These are phyloP conservation scores for Propithecus perrieri DNA, from an alignment of 2,797 vertebrate genomes.

Conservation along the genomic window DNA sequence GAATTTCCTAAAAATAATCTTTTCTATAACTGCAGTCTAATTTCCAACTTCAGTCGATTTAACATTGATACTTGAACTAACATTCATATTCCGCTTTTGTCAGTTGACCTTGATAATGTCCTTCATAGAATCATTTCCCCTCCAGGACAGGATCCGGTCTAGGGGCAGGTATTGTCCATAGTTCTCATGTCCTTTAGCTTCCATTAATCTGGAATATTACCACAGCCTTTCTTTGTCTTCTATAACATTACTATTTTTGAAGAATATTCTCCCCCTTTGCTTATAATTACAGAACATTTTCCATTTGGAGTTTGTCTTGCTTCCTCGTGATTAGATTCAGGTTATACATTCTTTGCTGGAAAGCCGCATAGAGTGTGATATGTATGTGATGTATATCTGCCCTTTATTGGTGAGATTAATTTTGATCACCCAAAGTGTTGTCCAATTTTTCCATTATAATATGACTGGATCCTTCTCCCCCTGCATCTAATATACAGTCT, in stretches of 20 bases:
- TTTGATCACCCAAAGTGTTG: background rate
- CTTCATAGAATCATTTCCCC: background rate
- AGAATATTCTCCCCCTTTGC: background rate
- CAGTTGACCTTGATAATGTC: background rate
- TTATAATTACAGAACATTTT: background rate
- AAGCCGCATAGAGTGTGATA: background rate
- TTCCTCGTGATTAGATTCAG: background rate
- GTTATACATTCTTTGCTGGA: background rate
- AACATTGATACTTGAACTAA: background rate
- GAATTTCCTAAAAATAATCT: background rate
- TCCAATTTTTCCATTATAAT: background rate
- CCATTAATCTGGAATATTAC: too few species aligned
- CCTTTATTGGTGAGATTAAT: background rate
- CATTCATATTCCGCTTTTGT: background rate
- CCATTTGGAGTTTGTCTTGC: background rate
- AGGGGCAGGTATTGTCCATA: background rate
- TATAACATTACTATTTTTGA: background rate
- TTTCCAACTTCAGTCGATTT: background rate
- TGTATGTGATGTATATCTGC: background rate
- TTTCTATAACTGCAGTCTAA: too few species aligned
- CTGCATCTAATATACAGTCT: background rate
- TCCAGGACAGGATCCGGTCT: background rate
- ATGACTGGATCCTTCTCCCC: background rate
- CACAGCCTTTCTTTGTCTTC: background rate
- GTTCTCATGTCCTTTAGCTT: background rate